Evolutionary conservation across 2,888 invertebrate species (phyloP), one percentile per base, ranked within the genome.

Genomic region (Brenthis hecate): DNA sequence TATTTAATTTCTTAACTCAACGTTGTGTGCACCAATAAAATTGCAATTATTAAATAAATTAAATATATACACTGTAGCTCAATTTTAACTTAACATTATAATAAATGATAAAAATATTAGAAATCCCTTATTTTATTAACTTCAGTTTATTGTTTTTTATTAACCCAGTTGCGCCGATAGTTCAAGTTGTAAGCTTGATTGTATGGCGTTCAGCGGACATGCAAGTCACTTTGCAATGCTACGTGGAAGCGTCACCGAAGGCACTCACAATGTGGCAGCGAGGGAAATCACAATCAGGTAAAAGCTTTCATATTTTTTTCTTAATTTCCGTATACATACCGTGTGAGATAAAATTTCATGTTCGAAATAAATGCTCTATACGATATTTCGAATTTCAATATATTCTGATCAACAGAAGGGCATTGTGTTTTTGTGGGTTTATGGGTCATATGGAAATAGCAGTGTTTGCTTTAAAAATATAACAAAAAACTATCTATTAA

Each of bases 161-260:
- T n/a, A 19, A 43, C 28, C 76, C 65, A 98, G 98, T 98, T 94
- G 95, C 95, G 81, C 98, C 98, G 65, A 88, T 95, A 83, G 96
- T 97, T 76, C 96, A 96, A 86, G 97, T 97, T 73, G 94, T 95
- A 69, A 96, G 96, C 90, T 96, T 97, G 87, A 94, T 97, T 78
- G 96, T 98, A 68, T 95, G 96, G 70, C 97, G 97, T 11, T 96
- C 97, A 32, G 92, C 95, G 62, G 96, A 96, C 76, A 95, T 95
- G 87, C 96, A 97, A 86, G 97, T 97, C 48, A 94, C 95, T 61
- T 93, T 98, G 73, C 96, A 96, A 83, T 98, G 98, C 87, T 95
- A 96, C 88, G 96, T 97, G 36, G 98, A 98, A 85, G 96, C 97
- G 13, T 96, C 96, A 66, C 97, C 98, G 50, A 96, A 95, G 83